Conservation (phyloP, 2,113 vertebrate genomes). For the Alligator sinensis region DNA sequence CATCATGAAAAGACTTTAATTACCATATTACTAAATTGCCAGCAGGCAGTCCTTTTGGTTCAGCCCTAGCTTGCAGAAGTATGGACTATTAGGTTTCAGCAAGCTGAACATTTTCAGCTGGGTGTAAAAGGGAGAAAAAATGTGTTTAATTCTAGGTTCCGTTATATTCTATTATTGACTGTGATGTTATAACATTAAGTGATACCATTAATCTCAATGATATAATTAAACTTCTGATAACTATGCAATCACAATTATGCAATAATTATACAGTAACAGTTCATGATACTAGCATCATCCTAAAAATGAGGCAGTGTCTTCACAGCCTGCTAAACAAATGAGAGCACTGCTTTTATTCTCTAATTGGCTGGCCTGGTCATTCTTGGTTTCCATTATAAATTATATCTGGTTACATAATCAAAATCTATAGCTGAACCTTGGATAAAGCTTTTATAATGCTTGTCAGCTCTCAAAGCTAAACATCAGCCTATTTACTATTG, state of each 20-base stretch:
- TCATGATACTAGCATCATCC: conserved; percentile 60
- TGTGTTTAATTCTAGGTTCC: conserved; percentile 59
- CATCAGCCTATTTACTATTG: neutral
- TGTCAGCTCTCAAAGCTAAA: neutral
- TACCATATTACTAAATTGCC: conserved; percentile 67
- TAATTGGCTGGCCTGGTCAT: conserved; percentile 36
- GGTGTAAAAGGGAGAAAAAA: conserved; percentile 55
- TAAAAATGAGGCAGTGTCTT: conserved; percentile 63
- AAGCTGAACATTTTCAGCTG: conserved; percentile 43
- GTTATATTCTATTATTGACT: conserved; percentile 48
- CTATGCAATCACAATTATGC: conserved; percentile 55
- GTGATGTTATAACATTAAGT: conserved; percentile 66
- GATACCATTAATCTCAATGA: conserved; percentile 66
- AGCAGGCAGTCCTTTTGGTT: conserved; percentile 66
- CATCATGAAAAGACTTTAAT: conserved; percentile 66
- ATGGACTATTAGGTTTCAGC: conserved; percentile 56
- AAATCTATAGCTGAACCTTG: conserved; percentile 6
- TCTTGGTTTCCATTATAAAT: conserved; percentile 44
- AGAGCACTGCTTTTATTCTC: neutral
- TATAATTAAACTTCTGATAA: conserved; percentile 72
- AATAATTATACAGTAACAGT: conserved; percentile 58
- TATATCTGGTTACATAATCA: conserved; percentile 17
- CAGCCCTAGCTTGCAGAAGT: conserved; percentile 42
- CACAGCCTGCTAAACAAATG: conserved; percentile 42
- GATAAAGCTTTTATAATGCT: conserved; percentile 6